Base-by-base conservation (phyloP, 2,797 vertebrate genomes). In the Micropoecilia bifurca region DNA sequence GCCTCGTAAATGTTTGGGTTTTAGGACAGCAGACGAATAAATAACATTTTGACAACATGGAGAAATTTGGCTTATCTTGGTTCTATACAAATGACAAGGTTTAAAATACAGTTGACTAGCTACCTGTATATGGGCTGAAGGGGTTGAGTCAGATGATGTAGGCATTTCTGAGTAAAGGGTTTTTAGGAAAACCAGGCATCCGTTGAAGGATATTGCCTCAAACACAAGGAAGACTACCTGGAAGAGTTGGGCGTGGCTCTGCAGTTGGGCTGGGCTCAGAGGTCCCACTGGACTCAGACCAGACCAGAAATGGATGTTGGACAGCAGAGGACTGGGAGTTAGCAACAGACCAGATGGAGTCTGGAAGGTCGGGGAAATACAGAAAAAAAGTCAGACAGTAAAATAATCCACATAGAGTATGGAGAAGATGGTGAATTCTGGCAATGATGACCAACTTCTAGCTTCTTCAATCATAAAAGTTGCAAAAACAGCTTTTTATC, bases 261-360 rank as follows among this genome's bases (percentile, higher is more conserved):
- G 98, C 90, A 98, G 96, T 83, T 97, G 96, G 90, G 97, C 97
- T 47, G 98, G 98, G 92, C 98, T 99, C 88, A 98, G 93, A 36
- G 98, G 97, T 94, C 98, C 97, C 57, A 98, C 97, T 0, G 98
- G 98, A 85, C 98, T 99, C 80, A 99, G 95, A 83, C 96, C 97
- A 94, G 98, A 98, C 98, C 98, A 99, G 94, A 99, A 98, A 55
- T 98, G 97, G 88, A 99, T 97, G 92, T 96, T 98, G 86, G 98
- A 98, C 45, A 99, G 96, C 83, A 99, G 95, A 0, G 98, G 97
- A 86, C 97, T 98, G 28, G 97, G 97, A 82, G 97, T 96, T 95
- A 99, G 95, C 93, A 99, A 94, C 94, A 99, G 94, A 94, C 97
- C 98, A 79, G 86, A 97, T 28, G 98, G 97, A 90, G 98, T 98